phyloP scores from a whole-genome alignment of 2,888 invertebrate genomes.

The Nematopogon swammerdamellus region DNA sequence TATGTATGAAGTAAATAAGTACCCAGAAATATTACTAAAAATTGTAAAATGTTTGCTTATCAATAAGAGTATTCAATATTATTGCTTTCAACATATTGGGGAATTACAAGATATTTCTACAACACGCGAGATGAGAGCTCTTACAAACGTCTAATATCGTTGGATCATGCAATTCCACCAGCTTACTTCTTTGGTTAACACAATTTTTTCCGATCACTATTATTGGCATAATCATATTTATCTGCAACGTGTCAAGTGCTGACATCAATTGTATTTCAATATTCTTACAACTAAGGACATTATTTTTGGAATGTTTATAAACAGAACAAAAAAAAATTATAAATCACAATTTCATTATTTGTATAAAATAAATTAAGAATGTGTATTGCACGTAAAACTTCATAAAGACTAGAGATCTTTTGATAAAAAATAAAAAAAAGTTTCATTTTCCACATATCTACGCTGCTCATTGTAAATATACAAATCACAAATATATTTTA shows the following conservation, averaged over 20 bases:
- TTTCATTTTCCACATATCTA: background rate
- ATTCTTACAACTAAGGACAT: too few relatives aligned
- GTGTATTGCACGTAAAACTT: slow-evolving; percentile 1
- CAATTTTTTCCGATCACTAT: too few relatives aligned
- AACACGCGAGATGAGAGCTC: too few relatives aligned
- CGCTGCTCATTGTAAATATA: background rate
- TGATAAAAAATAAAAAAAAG: slow-evolving; percentile 1
- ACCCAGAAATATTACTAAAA: too few relatives aligned
- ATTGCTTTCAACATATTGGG: background rate
- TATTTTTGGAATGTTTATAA: slow-evolving; percentile 2
- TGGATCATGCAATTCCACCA: too few relatives aligned
- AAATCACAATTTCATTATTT: slow-evolving; percentile 1
- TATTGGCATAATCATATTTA: too few relatives aligned
- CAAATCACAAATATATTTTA: background rate
- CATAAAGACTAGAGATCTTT: background rate
- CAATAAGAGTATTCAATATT: background rate
- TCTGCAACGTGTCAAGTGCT: too few relatives aligned
- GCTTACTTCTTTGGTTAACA: too few relatives aligned
- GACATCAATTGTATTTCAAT: too few relatives aligned
- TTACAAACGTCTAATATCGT: too few relatives aligned
- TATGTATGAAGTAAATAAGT: too few relatives aligned
- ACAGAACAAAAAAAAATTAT: slow-evolving; percentile 1
- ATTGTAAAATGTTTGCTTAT: too few relatives aligned
- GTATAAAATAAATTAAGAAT: background rate
- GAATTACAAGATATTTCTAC: background rate